phyloP scores from a whole-genome alignment of 1,140 invertebrate genomes.

The Idris sp. region DNA sequence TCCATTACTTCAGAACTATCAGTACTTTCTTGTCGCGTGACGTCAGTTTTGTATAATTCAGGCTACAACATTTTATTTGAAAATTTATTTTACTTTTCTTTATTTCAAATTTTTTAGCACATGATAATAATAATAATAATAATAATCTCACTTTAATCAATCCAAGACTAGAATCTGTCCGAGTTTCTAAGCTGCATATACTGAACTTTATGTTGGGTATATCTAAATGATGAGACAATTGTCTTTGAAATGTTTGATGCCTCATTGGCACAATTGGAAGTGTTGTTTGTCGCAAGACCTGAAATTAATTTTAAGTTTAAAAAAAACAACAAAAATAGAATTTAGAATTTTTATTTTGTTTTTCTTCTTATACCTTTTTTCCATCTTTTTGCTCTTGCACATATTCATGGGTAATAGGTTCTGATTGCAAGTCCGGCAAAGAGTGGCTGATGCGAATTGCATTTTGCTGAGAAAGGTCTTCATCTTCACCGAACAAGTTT shows the following conservation, averaged over 20 bases:
- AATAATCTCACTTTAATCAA: slow-evolving; percentile 85
- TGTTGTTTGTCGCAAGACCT: slow-evolving; percentile 88
- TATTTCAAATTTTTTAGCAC: too few relatives aligned
- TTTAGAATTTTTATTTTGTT: too few relatives aligned
- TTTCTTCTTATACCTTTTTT: slow-evolving; percentile 85
- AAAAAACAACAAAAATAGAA: too few relatives aligned
- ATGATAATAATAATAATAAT: slow-evolving; percentile 3
- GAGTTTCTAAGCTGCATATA: slow-evolving; percentile 84
- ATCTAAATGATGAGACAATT: slow-evolving; percentile 86
- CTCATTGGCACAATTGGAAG: slow-evolving; percentile 88
- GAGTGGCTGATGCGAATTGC: slow-evolving; percentile 87
- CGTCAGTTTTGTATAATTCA: slow-evolving; percentile 87
- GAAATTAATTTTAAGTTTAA: slow-evolving; percentile 13
- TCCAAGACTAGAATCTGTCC: slow-evolving; percentile 82
- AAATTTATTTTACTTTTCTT: too few relatives aligned
- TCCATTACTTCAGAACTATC: slow-evolving; percentile 85
- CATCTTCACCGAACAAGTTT: slow-evolving; percentile 79
- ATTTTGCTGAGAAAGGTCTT: slow-evolving; percentile 81
- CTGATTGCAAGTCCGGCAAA: slow-evolving; percentile 84
- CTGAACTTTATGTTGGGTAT: slow-evolving; percentile 87
- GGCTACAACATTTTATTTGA: too few relatives aligned
- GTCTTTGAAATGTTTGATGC: slow-evolving; percentile 88
- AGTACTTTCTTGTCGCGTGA: slow-evolving; percentile 85
- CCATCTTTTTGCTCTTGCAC: slow-evolving; percentile 85
- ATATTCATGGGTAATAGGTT: slow-evolving; percentile 84